Conservation (phyloP, 2,113 vertebrate species). For the Eurypyga helias region DNA sequence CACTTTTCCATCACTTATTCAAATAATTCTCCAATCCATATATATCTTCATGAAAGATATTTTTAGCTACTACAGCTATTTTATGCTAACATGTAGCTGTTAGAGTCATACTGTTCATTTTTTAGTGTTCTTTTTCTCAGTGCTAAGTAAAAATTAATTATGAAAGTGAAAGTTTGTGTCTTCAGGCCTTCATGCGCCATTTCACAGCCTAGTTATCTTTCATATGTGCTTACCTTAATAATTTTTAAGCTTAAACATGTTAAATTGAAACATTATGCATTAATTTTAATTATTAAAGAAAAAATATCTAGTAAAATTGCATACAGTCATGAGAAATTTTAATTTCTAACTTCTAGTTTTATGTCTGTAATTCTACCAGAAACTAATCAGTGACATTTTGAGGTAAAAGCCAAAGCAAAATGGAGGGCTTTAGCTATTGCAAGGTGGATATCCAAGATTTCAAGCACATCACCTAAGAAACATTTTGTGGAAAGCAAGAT, state of each 20-base stretch:
- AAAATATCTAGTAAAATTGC: not conserved
- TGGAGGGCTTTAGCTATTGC: not conserved
- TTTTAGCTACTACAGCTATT: not conserved
- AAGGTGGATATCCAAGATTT: not conserved
- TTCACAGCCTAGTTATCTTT: not conserved
- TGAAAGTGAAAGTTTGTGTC: not conserved
- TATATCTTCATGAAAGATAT: not conserved
- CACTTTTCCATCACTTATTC: not conserved
- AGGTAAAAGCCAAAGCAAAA: not conserved
- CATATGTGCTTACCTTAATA: not conserved
- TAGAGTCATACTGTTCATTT: not conserved
- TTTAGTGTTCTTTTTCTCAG: not conserved
- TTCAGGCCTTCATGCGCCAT: not conserved
- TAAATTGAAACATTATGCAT: not conserved
- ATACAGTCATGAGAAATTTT: not conserved
- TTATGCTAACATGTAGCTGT: not conserved
- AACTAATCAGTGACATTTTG: not conserved
- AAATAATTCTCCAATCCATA: not conserved
- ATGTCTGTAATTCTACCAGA: not conserved
- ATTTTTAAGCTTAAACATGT: not conserved
- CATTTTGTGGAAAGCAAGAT: not conserved
- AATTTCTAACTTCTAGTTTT: not conserved
- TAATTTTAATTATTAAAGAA: not conserved
- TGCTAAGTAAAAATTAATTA: not conserved
- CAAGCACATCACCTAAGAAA: not conserved